Evolutionary conservation across 2,113 vertebrate species (phyloP).

Genomic region (Vimba vimba): DNA sequence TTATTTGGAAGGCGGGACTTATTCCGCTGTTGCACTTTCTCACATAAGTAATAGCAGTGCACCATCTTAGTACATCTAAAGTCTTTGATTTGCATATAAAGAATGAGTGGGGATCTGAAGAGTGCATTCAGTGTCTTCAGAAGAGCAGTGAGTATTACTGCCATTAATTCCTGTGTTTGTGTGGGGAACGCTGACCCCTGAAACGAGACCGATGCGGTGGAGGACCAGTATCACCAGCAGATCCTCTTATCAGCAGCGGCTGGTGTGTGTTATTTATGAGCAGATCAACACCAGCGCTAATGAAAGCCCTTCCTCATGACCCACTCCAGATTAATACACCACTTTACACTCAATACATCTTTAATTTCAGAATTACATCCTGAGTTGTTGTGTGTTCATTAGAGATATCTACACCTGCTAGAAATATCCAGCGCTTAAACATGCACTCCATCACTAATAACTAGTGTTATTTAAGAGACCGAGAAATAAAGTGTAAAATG

Average conservation of each 20-base stretch:
- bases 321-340: conserved; percentile 80
- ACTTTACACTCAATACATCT: conserved; percentile 79
- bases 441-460: background rate
- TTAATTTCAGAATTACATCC: conserved; percentile 88
- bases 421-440: conserved; percentile 34
- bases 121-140: too few species aligned
- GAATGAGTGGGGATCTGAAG: too few species aligned
- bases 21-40: too few species aligned
- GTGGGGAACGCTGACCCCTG: conserved; percentile 76
- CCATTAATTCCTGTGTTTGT: conserved; percentile 77
- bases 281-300: conserved; percentile 79
- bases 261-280: conserved; percentile 88
- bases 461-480: background rate
- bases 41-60: too few species aligned
- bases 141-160: background rate
- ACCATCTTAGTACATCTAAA: too few species aligned
- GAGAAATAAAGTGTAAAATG: background rate
- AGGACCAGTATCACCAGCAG: conserved; percentile 78
- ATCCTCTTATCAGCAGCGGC: conserved; percentile 83
- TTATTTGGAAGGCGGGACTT: too few species aligned
- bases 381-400: conserved; percentile 61
- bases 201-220: conserved; percentile 75
- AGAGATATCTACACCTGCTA: conserved; percentile 13
- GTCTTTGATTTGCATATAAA: too few species aligned
- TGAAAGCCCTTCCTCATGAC: conserved; percentile 82